Base-by-base conservation (phyloP, 2,888 invertebrate species). In the Trissonchulus latispiculum region DNA sequence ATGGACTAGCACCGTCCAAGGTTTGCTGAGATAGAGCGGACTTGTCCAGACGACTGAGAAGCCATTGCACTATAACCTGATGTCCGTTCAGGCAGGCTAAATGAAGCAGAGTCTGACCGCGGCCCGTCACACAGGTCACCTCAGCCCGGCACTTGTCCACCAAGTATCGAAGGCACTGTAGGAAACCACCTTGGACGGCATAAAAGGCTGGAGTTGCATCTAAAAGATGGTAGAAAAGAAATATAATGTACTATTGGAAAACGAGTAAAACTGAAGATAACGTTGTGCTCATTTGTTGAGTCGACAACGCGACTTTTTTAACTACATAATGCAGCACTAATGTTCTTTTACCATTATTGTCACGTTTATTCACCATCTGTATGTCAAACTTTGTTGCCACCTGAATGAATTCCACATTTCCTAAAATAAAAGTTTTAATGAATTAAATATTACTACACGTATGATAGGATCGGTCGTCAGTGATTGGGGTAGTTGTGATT, bases 31-130 rank as follows among this genome's bases (percentile, higher is more conserved):
- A 71, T 33, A 79, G 76, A 0, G 79, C 75, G 59, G 77, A 77
- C 2, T 75, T 61, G n/a, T 74, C 72, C 74, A 75, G 72, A 33
- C 68, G 61, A n/a, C 37, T 31, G 8, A 76, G 66, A 28, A 76
- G 71, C 71, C 74, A 76, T 70, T 72, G 62, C 36, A 78, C 78
- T 37, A 80, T 77, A 48, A 76, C 76, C 3, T 76, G 76, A 69
- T 80, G 80, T 1, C 80, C 80, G 36, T 76, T 77, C 8, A 81
- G 76, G 68, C 77, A 78, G 3, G 80, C 78, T 28, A 80, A 78
- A 73, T 81, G 81, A 29, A 81, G 77, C 61, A 81, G 77, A 15
- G 80, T 78, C 75, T 81, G 80, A 0, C 80, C 79, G 72, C 78
- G 72, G 64, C 76, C 76, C 67, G 76, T 77, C n/a, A 76, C 76